Evolutionary conservation across 2,113 vertebrate genomes (phyloP), one percentile per base, ranked within the genome.

Genomic region (Tiliqua scincoides): DNA sequence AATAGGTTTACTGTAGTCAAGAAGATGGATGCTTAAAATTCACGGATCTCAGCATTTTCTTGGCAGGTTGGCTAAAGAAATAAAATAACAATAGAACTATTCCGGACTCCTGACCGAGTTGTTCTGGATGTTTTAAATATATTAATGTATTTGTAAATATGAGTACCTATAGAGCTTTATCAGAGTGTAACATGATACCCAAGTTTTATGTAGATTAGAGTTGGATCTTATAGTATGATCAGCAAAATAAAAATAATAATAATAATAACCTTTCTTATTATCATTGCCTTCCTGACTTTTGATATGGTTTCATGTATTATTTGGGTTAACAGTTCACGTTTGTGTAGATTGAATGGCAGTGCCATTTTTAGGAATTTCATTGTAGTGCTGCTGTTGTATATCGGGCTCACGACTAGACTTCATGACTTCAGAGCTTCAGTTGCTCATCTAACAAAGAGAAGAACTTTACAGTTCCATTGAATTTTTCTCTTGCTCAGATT

Each of bases 1-100:
- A 91, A 79, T 84, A 32, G 52, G 84, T 92, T 88, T 90, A 85
- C 2, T 87, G 4, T 84, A 88, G 80, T 92, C 70, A 90, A 83
- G 75, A 84, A 63, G 81, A 57, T 82, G 86, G 62, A 92, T 90
- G 72, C 83, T 81, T 89, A 81, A 85, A 88, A 89, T 88, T 85
- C 93, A 59, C 9, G 48, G 62, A 21, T 88, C 4, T 87, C 48
- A 87, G 7, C 37, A 4, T 83, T 3, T 85, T 92, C 84, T 85
- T 89, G 63, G 87, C 61, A 52, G 12, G 48, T 65, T 59, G 32
- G 86, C 15, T 80, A 84, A 91, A 74, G 54, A 30, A 91, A 90
- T 78, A 73, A 88, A 89, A n/a, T 0, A 32, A 84, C 14, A 78
- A 84, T 85, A 62, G 0, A 25, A 37, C 0, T 52, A 72, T 80